Percentiles rank a stretch among this genome's conserved stretches.
These are phyloP conservation scores for Nothoprocta perdicaria DNA, from an alignment of 2,113 vertebrate genomes.

Conservation along the genomic window DNA sequence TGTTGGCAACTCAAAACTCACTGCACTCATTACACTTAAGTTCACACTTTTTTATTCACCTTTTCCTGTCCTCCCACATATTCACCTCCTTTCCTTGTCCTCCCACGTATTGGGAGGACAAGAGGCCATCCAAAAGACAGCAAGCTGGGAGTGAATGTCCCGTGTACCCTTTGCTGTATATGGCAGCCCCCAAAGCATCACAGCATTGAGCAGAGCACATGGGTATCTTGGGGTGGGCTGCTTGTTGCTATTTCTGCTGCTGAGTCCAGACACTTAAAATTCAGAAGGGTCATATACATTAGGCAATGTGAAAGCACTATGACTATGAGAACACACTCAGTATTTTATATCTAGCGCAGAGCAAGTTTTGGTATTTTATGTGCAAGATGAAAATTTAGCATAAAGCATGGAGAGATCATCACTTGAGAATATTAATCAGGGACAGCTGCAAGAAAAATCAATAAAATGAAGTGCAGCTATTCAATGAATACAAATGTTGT, in stretches of 20 bases:
- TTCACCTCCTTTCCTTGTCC: too few relatives aligned
- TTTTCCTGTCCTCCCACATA: too few relatives aligned
- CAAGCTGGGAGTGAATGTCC: background rate
- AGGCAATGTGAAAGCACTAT: background rate
- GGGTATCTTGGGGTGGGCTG: rapidly evolving
- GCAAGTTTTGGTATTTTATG: background rate
- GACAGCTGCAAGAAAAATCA: background rate
- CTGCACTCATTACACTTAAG: background rate
- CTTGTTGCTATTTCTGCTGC: background rate
- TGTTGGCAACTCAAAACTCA: background rate
- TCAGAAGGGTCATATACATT: background rate
- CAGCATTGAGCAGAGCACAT: background rate
- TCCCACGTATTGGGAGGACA: background rate
- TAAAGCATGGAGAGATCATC: background rate
- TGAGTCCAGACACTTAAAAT: background rate
- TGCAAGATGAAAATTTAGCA: background rate
- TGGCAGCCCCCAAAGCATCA: rapidly evolving
- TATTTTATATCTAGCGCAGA: background rate
- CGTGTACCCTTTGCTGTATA: rapidly evolving
- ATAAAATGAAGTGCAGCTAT: background rate
- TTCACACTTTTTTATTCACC: background rate
- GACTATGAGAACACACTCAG: background rate
- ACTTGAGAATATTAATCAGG: background rate
- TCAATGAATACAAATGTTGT: background rate
- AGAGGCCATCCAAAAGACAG: background rate